Conservation (phyloP, 1,140 invertebrate genomes). For the Sycophila sp. region DNA sequence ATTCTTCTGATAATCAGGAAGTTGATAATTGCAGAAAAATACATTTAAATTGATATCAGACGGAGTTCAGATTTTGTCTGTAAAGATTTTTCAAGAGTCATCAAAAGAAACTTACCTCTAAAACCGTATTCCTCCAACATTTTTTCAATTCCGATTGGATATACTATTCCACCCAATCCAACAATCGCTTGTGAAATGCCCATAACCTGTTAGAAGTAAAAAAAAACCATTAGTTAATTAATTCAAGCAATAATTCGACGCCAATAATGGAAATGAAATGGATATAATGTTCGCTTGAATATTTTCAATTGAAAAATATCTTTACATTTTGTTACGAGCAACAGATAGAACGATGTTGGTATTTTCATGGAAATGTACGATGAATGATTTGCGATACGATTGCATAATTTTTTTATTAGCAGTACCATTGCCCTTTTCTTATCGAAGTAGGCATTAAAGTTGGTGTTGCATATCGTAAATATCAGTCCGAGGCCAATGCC, state of each 20-base stretch:
- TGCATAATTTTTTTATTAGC: not conserved
- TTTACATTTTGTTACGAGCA: not conserved
- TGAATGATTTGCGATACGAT: too few relatives aligned
- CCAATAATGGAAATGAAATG: too few relatives aligned
- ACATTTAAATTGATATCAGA: too few relatives aligned
- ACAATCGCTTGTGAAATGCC: slow-evolving; percentile 58
- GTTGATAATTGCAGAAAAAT: too few relatives aligned
- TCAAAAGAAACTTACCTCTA: slow-evolving; percentile 48
- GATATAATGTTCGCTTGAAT: too few relatives aligned
- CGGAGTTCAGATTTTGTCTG: too few relatives aligned
- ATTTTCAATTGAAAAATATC: too few relatives aligned
- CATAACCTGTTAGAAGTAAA: slow-evolving; percentile 53
- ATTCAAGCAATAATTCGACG: too few relatives aligned
- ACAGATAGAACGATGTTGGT: not conserved
- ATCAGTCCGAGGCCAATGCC: slow-evolving; percentile 60
- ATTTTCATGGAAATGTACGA: too few relatives aligned
- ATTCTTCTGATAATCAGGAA: too few relatives aligned
- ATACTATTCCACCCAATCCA: slow-evolving; percentile 57
- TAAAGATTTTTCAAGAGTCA: too few relatives aligned
- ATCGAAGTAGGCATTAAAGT: slow-evolving; percentile 63
- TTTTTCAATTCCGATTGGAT: slow-evolving; percentile 56
- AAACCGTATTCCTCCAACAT: slow-evolving; percentile 59
- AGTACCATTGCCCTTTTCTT: slow-evolving; percentile 58
- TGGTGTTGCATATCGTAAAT: slow-evolving; percentile 60
- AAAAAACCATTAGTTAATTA: not conserved